A percentile compares a stretch with the other conserved stretches of the same genome.
These are phyloP conservation scores for Anolis apletophallus DNA, from an alignment of 2,797 vertebrate genomes.

Conservation along the genomic window DNA sequence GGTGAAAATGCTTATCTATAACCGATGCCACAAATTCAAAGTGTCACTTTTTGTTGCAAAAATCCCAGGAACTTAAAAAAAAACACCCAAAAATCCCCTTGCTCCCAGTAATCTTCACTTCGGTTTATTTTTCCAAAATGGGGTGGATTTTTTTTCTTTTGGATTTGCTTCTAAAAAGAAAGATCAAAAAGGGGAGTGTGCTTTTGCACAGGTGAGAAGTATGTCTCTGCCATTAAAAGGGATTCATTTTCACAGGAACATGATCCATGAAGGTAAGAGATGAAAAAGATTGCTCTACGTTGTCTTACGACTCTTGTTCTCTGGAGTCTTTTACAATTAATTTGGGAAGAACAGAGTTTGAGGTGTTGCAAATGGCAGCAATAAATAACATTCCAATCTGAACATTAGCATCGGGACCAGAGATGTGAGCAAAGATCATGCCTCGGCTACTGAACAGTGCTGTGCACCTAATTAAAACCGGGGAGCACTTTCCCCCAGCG, in stretches of 20 bases:
- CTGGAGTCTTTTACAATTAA: slow-evolving; percentile 36
- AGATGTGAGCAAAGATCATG: slow-evolving; percentile 46
- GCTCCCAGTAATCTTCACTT: not conserved
- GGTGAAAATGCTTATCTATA: not conserved
- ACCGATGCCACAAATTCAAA: not conserved
- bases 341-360: slow-evolving; percentile 27
- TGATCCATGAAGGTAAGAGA: slow-evolving; percentile 29
- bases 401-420: slow-evolving; percentile 23
- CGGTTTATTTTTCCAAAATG: not conserved
- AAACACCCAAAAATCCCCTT: too few relatives aligned
- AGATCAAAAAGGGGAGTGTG: not conserved
- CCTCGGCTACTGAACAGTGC: slow-evolving; percentile 19
- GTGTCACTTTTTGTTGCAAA: not conserved
- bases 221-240: slow-evolving; percentile 20
- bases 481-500: not conserved
- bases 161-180: too few relatives aligned
- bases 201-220: not conserved
- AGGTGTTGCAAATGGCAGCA: slow-evolving; percentile 28
- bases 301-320: slow-evolving; percentile 4
- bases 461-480: slow-evolving; percentile 46
- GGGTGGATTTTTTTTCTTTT: not conserved
- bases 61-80: not conserved
- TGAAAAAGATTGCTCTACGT: slow-evolving; percentile 29
- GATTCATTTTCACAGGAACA: not conserved
- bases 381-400: slow-evolving; percentile 38